Evolutionary conservation across 2,113 vertebrate genomes (phyloP), one percentile per base, ranked within the genome.

Genomic region (Athene noctua): DNA sequence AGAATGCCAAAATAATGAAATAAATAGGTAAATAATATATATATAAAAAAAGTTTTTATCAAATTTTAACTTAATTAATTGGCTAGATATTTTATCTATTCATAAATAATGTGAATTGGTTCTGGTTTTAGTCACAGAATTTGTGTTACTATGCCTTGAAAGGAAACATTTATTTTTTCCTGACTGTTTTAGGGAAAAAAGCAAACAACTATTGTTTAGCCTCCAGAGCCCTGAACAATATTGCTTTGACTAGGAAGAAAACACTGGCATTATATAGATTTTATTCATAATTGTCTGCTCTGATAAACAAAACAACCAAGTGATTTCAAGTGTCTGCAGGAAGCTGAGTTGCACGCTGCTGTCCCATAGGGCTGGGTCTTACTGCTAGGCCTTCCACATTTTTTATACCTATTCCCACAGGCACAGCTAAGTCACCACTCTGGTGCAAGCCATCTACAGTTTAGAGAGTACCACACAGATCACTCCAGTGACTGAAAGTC

Each of bases 351-450:
- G 46, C 34, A 63, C 17, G 3, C 11, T 55, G 46, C 15, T 81
- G 32, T 46, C n/a, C 4, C 55, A 0, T 26, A 2, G 1, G 5
- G 18, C 8, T 47, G 34, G 7, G 15, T 67, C 29, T 72, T 66
- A 38, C 25, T 36, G n/a, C 5, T 12, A 44, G 19, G 42, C 6
- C 8, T 86, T 71, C 26, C 27, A 49, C 3, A 5, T 9, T 7
- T 62, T 78, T 80, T 71, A 25, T 10, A 81, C 25, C 14, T 61
- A 26, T 3, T 2, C 11, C 6, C 9, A 15, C 3, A 16, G 15
- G 26, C 18, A 46, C 11, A 46, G 29, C 15, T 29, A 83, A 44
- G 15, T 21, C 55, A 42, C 9, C 30, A 5, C 46, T 14, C 27
- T 4, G 15, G 4, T 80, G 26, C 20, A 55, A 88, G n/a, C 8